Evolutionary conservation across 2,888 invertebrate species (phyloP), one percentile per base, ranked within the genome.

Genomic region (Pseudoips prasinana): DNA sequence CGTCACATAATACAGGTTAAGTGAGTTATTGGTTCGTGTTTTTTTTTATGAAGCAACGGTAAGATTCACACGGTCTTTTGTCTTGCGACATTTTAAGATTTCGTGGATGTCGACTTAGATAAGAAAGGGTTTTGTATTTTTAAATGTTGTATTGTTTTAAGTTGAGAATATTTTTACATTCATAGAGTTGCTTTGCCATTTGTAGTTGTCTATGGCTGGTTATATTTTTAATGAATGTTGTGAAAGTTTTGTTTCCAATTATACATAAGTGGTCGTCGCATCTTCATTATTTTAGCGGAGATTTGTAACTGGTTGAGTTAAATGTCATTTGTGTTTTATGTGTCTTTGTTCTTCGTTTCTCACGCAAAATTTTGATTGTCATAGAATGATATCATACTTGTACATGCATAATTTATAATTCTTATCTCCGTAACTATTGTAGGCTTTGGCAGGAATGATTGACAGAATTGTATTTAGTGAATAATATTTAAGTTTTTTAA

Each of bases 61-160:
- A 50, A 46, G 48, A 68, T 83, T 86, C 86, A 72, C 86, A 86
- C 86, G 83, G 74, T 67, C 74, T 72, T 71, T 63, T 51, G 40
- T 48, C 64, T 82, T 82, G 80, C 82, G 82, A 85, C 83, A 84
- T 62, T 65, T 59, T 53, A 68, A 46, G 67, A 73, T 79, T 80
- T 77, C 66, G 71, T 74, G 52, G 75, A 80, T 73, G 65, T 69
- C 63, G 62, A 53, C 63, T 41, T 34, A 72, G 82, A 83, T 82
- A 83, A 78, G 69, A 72, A 80, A 80, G 73, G 79, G 79, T 73
- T 79, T 77, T 79, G 80, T 81, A 73, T 53, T 69, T 73, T 74
- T 75, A 77, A 73, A 83, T 73, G 73, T 65, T 53, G 72, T 73
- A 85, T 85, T 86, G 85, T 86, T 70, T 76, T 65, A 46, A 60